Conservation (phyloP, 35 echinoderm and acorn worm species). For the Hemicentrotus pulcherrimus region DNA sequence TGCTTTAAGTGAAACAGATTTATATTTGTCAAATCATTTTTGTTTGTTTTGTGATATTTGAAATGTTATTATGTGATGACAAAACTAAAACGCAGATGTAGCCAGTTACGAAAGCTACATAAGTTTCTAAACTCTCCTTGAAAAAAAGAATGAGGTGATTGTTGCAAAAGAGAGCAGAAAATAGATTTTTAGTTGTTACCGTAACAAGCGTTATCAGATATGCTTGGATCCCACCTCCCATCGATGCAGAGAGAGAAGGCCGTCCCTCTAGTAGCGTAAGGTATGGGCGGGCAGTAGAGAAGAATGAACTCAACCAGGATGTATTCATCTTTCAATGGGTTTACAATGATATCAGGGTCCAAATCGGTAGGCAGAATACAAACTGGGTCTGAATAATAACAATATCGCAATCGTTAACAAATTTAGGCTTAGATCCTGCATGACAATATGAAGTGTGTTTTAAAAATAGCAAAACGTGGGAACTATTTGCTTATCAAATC, state of each 20-base stretch:
- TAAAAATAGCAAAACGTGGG: no score
- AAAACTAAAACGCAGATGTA: not conserved
- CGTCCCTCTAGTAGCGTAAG: slow-evolving; percentile 11
- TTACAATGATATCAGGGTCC: slow-evolving; percentile 16
- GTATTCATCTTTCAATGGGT: not conserved
- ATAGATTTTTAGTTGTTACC: not conserved
- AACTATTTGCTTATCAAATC: no score
- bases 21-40: no score
- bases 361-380: slow-evolving; percentile 12
- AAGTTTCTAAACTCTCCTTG: not conserved
- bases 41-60: no score
- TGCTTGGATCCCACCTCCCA: not conserved
- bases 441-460: no score
- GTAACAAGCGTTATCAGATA: slow-evolving; percentile 30
- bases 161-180: not conserved
- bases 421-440: no score
- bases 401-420: no score
- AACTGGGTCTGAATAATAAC: not conserved
- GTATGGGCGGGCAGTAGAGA: slow-evolving; percentile 31
- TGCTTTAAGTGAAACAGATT: no score
- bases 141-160: not conserved
- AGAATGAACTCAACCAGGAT: slow-evolving; percentile 17
- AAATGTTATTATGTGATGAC: not conserved
- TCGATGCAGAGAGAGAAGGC: not conserved
- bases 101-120: not conserved